Base-by-base conservation (phyloP, 1,140 invertebrate species). In the Apocrypta bakeri region DNA sequence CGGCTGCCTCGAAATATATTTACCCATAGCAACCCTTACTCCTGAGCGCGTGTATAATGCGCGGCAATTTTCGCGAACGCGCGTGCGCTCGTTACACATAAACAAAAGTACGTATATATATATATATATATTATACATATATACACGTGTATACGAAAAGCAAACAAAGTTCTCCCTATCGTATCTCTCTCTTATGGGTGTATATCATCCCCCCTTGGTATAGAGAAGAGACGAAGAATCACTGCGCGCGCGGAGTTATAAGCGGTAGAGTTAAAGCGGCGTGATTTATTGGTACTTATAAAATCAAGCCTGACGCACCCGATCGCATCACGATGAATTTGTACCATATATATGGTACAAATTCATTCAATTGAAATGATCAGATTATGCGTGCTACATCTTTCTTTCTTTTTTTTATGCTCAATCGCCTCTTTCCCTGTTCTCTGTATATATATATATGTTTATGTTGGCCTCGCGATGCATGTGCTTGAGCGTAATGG, bases 401-500 rank as follows among this genome's bases (percentile, higher is more conserved):
- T 74, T 42, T 48, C 37, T 71, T n/a, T 27, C 6, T 40, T 48
- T 71, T 71, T n/a, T 27, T 1, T 40, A n/a, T 21, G 73, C n/a
- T 12, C 40, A n/a, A n/a, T 61, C 17, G 48, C 0, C 27, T 12
- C 27, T 56, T 75, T 40, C 1, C 24, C 24, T 27, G 25, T 74
- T 42, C 9, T 42, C 27, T n/a, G n/a, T n/a, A n/a, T n/a, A n/a
- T n/a, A n/a, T n/a, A n/a, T n/a, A n/a, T n/a, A n/a, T n/a, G n/a
- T n/a, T n/a, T n/a, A n/a, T n/a, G n/a, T n/a, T n/a, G n/a, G n/a
- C n/a, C n/a, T n/a, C n/a, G n/a, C n/a, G 56, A 61, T 12, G 24
- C 64, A 7, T 24, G 25, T 37, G 71, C 42, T 73, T 40, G 72
- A 61, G 72, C 42, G 24, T 61, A 74, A 56, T 61, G 48, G 72